phyloP scores from a whole-genome alignment of 2,797 vertebrate species.

The Chromis chromis region DNA sequence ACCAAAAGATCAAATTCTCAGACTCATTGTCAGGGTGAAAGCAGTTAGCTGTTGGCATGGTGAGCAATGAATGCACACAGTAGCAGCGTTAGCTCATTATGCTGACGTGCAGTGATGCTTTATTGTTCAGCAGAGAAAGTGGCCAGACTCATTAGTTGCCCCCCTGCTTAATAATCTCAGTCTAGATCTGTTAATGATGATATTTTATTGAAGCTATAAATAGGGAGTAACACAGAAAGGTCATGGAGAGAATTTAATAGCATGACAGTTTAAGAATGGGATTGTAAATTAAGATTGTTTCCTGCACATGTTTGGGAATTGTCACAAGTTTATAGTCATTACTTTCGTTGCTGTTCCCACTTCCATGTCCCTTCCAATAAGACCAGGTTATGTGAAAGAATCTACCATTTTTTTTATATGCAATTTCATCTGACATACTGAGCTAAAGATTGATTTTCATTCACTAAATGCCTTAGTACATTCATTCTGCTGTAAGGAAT shows the following conservation, averaged over 20 bases:
- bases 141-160: conserved; percentile 41
- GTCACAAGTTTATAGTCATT: background rate
- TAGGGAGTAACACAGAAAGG: conserved; percentile 4
- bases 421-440: conserved; percentile 34
- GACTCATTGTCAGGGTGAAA: background rate
- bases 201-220: conserved; percentile 39
- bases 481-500: conserved; percentile 48
- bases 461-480: conserved; percentile 52
- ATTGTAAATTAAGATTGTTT: background rate
- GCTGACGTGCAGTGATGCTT: conserved; percentile 15
- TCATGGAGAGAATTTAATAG: conserved; percentile 12
- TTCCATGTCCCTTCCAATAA: background rate
- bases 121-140: conserved; percentile 39
- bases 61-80: conserved; percentile 24
- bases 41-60: conserved; percentile 22
- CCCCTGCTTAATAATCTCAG: conserved; percentile 15
- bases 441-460: conserved; percentile 49
- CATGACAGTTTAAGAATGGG: conserved; percentile 27
- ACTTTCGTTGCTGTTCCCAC: background rate
- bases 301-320: background rate
- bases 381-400: conserved; percentile 9
- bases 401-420: conserved; percentile 1
- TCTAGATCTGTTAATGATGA: conserved; percentile 43
- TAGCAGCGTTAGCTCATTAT: conserved; percentile 44
- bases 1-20: conserved; percentile 15